phyloP scores from a whole-genome alignment of 2,797 vertebrate genomes.

The Sebastes oblongus region DNA sequence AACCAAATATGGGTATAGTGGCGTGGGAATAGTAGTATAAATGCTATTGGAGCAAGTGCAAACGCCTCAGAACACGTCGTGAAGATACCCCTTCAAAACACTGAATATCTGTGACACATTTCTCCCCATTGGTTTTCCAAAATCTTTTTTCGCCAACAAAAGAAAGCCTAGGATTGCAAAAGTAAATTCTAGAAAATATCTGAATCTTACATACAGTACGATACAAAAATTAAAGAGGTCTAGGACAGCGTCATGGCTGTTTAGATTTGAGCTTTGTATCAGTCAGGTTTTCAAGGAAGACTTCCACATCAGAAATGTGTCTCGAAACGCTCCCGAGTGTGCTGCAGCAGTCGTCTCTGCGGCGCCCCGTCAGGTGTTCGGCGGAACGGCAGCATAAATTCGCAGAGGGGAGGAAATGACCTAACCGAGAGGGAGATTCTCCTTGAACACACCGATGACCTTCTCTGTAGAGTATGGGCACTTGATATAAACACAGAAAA shows the following conservation, averaged over 20 bases:
- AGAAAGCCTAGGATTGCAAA: constrained; percentile 76
- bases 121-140: constrained; percentile 39
- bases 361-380: constrained; percentile 26
- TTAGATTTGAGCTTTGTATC: constrained; percentile 81
- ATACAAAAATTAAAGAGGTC: constrained; percentile 87
- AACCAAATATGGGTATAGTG: constrained; percentile 51
- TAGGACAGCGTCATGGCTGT: constrained; percentile 81
- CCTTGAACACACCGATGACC: constrained; percentile 37
- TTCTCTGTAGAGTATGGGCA: constrained; percentile 69
- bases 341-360: constrained; percentile 53
- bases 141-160: constrained; percentile 72
- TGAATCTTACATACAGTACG: constrained; percentile 85
- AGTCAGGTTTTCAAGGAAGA: constrained; percentile 91
- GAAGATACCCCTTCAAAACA: constrained; percentile 51
- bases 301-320: constrained; percentile 86
- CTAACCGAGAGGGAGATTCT: constrained; percentile 40
- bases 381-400: constrained; percentile 34
- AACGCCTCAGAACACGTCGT: constrained; percentile 56
- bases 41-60: constrained; percentile 76
- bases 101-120: constrained; percentile 34
- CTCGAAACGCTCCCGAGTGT: constrained; percentile 75
- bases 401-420: constrained; percentile 32
- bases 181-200: constrained; percentile 91
- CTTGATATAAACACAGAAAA: constrained; percentile 71
- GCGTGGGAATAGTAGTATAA: constrained; percentile 62